Conservation (phyloP, 2,113 vertebrate genomes). For the Cnemophilus loriae region DNA sequence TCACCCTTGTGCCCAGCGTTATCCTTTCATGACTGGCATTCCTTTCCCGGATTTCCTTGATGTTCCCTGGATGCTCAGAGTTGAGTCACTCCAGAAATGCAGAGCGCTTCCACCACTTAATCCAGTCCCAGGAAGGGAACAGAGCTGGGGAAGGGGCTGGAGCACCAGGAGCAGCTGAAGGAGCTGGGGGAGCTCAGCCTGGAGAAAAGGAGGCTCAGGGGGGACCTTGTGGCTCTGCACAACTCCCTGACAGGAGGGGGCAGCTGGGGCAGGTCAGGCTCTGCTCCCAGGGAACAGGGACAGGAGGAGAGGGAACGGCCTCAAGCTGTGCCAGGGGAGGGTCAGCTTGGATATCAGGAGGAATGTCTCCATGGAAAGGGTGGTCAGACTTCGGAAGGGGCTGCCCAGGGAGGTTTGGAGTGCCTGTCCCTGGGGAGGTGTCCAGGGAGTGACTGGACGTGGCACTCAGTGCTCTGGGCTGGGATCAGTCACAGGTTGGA, state of each 20-base stretch:
- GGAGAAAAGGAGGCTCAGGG: background rate
- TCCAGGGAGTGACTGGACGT: fast-evolving
- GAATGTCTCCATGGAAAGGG: background rate
- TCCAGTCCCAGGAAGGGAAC: fast-evolving
- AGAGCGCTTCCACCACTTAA: fast-evolving
- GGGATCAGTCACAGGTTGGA: background rate
- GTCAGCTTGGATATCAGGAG: fast-evolving
- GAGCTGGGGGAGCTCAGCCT: background rate
- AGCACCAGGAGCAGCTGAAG: fast-evolving
- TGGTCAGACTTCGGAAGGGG: fast-evolving
- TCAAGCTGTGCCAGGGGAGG: fast-evolving
- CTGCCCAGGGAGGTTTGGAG: background rate
- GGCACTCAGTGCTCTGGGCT: background rate
- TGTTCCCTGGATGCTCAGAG: background rate
- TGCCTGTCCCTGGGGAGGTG: background rate
- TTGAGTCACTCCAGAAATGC: background rate
- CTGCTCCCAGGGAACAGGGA: background rate
- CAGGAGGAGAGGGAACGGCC: background rate
- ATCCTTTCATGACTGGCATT: fast-evolving
- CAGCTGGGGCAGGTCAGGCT: fast-evolving
- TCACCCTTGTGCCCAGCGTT: background rate
- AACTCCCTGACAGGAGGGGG: background rate
- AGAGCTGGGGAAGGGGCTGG: background rate
- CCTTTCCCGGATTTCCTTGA: background rate
- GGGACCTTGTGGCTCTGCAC: background rate